phyloP scores from a whole-genome alignment of 2,888 invertebrate species.

The Drosophila siamana region DNA sequence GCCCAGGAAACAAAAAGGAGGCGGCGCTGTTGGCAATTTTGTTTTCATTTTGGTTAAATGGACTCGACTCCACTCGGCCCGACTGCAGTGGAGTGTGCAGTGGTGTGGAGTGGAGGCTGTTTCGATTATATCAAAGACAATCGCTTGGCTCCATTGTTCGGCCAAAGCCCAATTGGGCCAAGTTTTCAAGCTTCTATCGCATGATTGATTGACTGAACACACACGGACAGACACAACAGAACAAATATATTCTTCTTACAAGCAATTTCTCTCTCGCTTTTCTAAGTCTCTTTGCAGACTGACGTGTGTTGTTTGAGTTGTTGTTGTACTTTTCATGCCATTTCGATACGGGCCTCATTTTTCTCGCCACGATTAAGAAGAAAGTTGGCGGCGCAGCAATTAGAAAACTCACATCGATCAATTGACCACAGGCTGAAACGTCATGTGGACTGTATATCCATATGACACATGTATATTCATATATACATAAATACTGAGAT shows the following conservation, averaged over 20 bases:
- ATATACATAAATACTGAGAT: constrained; percentile 4
- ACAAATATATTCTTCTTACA: constrained; percentile 51
- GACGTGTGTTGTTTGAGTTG: constrained; percentile 35
- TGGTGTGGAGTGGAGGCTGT: constrained; percentile 9
- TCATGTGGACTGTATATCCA: constrained; percentile 21
- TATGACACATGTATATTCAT: background rate
- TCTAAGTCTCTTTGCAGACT: constrained; percentile 16
- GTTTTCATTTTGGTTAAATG: constrained; percentile 75
- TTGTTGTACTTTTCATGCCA: constrained; percentile 76
- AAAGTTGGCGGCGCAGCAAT: constrained; percentile 74
- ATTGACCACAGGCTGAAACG: constrained; percentile 49
- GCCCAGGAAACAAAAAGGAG: constrained; percentile 52
- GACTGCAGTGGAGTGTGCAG: constrained; percentile 1
- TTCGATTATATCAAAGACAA: constrained; percentile 58
- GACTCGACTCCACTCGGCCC: constrained; percentile 36
- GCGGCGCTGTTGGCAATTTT: constrained; percentile 68
- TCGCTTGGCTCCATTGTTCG: constrained; percentile 53
- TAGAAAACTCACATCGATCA: constrained; percentile 80
- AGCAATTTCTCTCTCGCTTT: constrained; percentile 64
- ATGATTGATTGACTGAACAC: constrained; percentile 65
- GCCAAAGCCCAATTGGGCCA: constrained; percentile 67
- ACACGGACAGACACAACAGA: constrained; percentile 26
- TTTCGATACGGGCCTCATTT: constrained; percentile 82
- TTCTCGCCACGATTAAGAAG: constrained; percentile 80
- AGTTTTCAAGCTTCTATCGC: constrained; percentile 56